Evolutionary conservation across 2,888 invertebrate genomes (phyloP), one percentile per base, ranked within the genome.

Genomic region (Lypha dubia): DNA sequence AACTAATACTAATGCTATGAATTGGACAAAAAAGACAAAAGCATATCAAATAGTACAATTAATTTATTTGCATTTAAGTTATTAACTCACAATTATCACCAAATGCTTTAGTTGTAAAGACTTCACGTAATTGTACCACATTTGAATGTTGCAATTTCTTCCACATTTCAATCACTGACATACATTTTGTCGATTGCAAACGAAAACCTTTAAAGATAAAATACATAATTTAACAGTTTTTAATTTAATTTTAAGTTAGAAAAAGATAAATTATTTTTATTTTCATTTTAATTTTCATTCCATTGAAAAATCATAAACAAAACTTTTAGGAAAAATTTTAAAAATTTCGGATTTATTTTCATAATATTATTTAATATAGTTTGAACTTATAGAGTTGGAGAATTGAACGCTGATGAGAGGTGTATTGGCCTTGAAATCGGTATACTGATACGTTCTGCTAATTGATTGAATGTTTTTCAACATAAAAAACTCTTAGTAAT

Each of bases 141-240:
- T 99, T 99, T 89, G 98, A 97, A 93, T 99, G 99, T 90, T 96
- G 95, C 79, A 99, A 93, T 92, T 97, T 96, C 92, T 98, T 98
- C 99, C 99, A 99, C 93, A 96, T 94, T 88, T 99, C 98, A 53
- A 98, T 96, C 88, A 96, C 93, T 35, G 95, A 93, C 93, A 98
- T 96, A 91, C 96, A 96, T 90, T 98, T 98, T 53, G 96, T 95
- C 88, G 96, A 96, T 87, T 95, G 95, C 87, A 97, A 93, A 49
- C 97, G 95, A 90, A 96, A 96, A 91, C 96, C 96, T 96, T 17
- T 0, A 79, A 67, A 7, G 56, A 73, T 11, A 46, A 17, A 11
- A 41, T 15, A n/a, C 0, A 46, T 4, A 46, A 46, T 6, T 46
- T 1, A 46, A 35, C 9, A 35, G 4, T 35, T 5, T 35, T 38